These are phyloP conservation scores for Holcopasites calliopsidis DNA, from an alignment of 1,140 invertebrate genomes.

Conservation along the genomic window DNA sequence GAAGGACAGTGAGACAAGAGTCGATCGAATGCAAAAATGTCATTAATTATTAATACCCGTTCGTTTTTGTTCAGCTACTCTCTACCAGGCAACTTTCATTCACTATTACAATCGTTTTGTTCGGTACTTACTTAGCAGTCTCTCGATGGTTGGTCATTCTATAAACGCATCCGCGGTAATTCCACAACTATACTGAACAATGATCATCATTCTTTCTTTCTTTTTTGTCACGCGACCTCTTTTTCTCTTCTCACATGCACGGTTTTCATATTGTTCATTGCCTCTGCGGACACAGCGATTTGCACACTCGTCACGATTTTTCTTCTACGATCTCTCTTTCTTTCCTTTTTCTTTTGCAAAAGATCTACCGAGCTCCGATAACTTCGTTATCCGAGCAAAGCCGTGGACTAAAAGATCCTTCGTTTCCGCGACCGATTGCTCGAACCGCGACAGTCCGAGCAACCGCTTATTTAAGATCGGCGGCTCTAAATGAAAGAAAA, in stretches of 20 bases:
- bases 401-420: neutral
- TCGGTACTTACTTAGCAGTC: conserved; percentile 61
- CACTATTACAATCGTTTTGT: conserved; percentile 68
- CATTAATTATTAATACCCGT: conserved; percentile 17
- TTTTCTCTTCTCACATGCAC: neutral
- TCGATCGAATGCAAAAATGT: conserved; percentile 47
- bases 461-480: too few relatives aligned
- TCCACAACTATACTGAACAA: conserved; percentile 33
- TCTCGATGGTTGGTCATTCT: conserved; percentile 54
- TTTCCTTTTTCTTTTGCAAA: neutral
- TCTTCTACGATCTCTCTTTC: neutral
- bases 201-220: conserved; percentile 2
- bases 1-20: conserved; percentile 44
- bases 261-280: neutral
- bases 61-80: conserved; percentile 64
- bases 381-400: neutral
- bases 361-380: conserved; percentile 8
- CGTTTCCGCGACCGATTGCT: conserved; percentile 6
- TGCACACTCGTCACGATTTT: conserved; percentile 20
- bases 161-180: conserved; percentile 53
- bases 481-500: too few relatives aligned
- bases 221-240: neutral
- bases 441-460: neutral
- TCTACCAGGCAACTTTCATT: conserved; percentile 71
- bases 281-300: neutral